These are phyloP conservation scores for Zaprionus bogoriensis DNA, from an alignment of 2,888 invertebrate genomes.

Conservation along the genomic window DNA sequence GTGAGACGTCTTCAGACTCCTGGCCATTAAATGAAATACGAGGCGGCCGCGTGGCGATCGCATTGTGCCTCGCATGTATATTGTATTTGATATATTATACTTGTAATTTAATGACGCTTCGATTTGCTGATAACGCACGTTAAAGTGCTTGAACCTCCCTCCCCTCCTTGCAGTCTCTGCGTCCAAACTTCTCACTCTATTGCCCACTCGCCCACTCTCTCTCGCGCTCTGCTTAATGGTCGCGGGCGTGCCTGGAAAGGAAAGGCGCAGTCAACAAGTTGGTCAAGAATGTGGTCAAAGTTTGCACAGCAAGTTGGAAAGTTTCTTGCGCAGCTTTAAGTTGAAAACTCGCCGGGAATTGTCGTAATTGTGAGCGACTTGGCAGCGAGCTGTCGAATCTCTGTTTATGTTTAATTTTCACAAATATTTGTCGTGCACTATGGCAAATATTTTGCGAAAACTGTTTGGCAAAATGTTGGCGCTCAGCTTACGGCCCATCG, in stretches of 20 bases:
- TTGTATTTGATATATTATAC: constrained; percentile 44
- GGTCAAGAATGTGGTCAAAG: constrained; percentile 16
- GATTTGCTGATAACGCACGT: constrained; percentile 50
- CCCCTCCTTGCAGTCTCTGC: too few species aligned
- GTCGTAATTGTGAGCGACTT: neutral
- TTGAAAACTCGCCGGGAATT: neutral
- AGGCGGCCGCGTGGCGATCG: constrained; percentile 40
- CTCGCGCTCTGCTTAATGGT: neutral
- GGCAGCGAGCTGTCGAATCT: neutral
- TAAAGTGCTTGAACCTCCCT: neutral
- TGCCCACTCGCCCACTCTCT: neutral
- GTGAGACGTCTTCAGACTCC: constrained; percentile 1
- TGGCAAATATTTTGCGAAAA: too few species aligned
- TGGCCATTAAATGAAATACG: constrained; percentile 18
- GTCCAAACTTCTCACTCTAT: too few species aligned
- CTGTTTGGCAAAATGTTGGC: neutral
- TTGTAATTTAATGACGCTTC: constrained; percentile 28
- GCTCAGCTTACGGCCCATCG: neutral
- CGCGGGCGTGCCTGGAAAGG: constrained; percentile 14
- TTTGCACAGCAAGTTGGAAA: neutral
- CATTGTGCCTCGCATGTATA: constrained; percentile 34
- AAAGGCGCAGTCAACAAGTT: constrained; percentile 32
- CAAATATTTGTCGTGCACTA: too few species aligned
- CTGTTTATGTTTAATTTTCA: too few species aligned
- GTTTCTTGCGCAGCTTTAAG: neutral